Base-by-base conservation (phyloP, 2,113 vertebrate genomes). In the Ranitomeya imitator region DNA sequence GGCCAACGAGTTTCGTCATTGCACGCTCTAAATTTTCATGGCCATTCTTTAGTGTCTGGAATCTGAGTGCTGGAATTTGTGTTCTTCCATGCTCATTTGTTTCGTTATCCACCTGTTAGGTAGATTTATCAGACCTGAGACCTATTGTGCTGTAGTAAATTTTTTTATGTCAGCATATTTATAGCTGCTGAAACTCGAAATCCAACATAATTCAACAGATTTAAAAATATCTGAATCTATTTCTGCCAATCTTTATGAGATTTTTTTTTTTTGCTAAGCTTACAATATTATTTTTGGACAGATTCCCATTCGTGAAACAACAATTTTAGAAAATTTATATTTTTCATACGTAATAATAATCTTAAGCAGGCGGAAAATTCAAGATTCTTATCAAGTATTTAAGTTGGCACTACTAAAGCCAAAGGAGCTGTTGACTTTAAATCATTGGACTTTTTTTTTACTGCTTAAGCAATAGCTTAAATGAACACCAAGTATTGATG, bases 251-350 rank as follows among this genome's bases (percentile, higher is more conserved):
- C 59, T 51, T 9, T 82, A 63, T 63, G 26, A 3, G 37, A 45
- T 45, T 45, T 45, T 45, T 45, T 55, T 78, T 60, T 81, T 81
- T 81, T 57, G 59, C 59, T 82, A 18, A 26, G 37, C 55, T 60
- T 81, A 81, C n/a, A 37, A 45, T 82, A 82, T 63, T 61, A 51
- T 45, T 82, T 82, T 82, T 82, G 59, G 59, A 82, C 26, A 61
- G 26, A 19, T 63, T 82, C 79, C 79, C 79, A 82, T 16, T 13
- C 18, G 21, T 18, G 19, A 51, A 63, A 45, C 57, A 45, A 82
- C 23, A 4, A 63, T 60, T 18, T 12, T 4, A 63, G 18, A 63
- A 63, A 45, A 82, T 82, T 8, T 21, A 82, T 63, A 37, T 45
- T 63, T 60, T 81, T 60, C 76, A n/a, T 55, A 74, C 60, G 59